These are phyloP conservation scores for Spodoptera litura DNA, from an alignment of 1,140 invertebrate species.

Conservation along the genomic window DNA sequence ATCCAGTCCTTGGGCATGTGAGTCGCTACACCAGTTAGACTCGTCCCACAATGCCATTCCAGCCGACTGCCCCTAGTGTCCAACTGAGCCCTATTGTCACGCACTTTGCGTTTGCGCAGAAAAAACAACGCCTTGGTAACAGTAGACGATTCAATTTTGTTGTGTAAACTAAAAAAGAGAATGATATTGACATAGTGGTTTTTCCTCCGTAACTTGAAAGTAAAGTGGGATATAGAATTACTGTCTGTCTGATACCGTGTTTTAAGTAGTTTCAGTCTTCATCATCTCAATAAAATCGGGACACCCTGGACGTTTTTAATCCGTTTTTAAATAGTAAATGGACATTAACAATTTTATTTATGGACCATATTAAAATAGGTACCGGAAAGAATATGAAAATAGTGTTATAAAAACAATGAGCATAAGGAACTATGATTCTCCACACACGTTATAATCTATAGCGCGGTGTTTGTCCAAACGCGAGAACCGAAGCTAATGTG, in stretches of 20 bases:
- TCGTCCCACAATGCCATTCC: slow-evolving; percentile 51
- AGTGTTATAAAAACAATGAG: slow-evolving; percentile 63
- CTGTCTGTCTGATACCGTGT: background rate
- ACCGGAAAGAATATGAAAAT: slow-evolving; percentile 47
- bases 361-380: background rate
- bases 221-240: slow-evolving; percentile 19
- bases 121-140: slow-evolving; percentile 41
- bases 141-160: slow-evolving; percentile 21
- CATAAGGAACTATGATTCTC: slow-evolving; percentile 67
- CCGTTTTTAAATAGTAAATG: background rate
- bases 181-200: slow-evolving; percentile 3
- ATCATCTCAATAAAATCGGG: background rate
- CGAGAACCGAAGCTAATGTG: slow-evolving; percentile 58
- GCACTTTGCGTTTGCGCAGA: slow-evolving; percentile 17
- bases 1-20: slow-evolving; percentile 44
- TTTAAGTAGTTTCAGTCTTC: background rate
- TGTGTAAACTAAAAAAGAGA: background rate
- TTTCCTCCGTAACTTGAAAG: slow-evolving; percentile 2
- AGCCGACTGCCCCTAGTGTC: slow-evolving; percentile 45
- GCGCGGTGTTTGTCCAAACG: slow-evolving; percentile 74
- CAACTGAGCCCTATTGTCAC: slow-evolving; percentile 43
- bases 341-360: slow-evolving; percentile 15
- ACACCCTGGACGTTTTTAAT: background rate
- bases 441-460: slow-evolving; percentile 72
- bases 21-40: slow-evolving; percentile 46